phyloP scores from a whole-genome alignment of 2,888 invertebrate species.

The Campoplex capitator region DNA sequence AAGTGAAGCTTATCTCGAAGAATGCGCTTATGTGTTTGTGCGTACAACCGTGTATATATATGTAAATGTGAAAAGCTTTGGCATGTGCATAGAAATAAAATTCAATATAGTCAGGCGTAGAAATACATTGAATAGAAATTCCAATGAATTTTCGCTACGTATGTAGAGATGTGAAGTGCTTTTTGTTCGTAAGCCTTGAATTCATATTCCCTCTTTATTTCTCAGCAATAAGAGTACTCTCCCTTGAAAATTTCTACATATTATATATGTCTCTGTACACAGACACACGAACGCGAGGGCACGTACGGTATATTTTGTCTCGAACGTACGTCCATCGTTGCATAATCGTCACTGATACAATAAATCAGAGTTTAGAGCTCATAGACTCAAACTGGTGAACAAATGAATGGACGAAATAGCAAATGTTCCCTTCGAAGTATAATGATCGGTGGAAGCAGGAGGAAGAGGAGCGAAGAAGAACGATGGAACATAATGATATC shows the following conservation, averaged over 20 bases:
- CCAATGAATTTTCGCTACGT: constrained; percentile 61
- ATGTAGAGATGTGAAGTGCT: constrained; percentile 37
- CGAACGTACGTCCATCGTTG: constrained; percentile 43
- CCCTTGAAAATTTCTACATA: constrained; percentile 35
- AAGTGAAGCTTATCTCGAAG: constrained; percentile 35
- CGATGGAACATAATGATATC: constrained; percentile 28
- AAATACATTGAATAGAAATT: constrained; percentile 59
- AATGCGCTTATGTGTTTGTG: constrained; percentile 8
- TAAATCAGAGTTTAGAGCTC: constrained; percentile 58
- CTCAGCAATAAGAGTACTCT: constrained; percentile 23
- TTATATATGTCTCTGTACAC: not conserved
- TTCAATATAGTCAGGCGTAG: constrained; percentile 46
- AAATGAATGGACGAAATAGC: constrained; percentile 64
- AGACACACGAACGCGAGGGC: not conserved
- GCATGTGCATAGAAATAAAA: constrained; percentile 50
- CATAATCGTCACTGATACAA: constrained; percentile 51
- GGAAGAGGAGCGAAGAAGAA: constrained; percentile 27
- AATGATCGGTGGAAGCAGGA: constrained; percentile 10
- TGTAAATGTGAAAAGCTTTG: constrained; percentile 47
- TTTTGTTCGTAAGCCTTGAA: constrained; percentile 62
- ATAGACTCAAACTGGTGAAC: constrained; percentile 21
- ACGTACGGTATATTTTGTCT: constrained; percentile 31
- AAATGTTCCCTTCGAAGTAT: constrained; percentile 33
- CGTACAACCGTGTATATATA: not conserved
- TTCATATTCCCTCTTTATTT: constrained; percentile 61